Percentiles rank a stretch among this genome's conserved stretches.
These are phyloP conservation scores for Corythornis madagascariensis DNA, from an alignment of 2,113 vertebrate species.

Conservation along the genomic window DNA sequence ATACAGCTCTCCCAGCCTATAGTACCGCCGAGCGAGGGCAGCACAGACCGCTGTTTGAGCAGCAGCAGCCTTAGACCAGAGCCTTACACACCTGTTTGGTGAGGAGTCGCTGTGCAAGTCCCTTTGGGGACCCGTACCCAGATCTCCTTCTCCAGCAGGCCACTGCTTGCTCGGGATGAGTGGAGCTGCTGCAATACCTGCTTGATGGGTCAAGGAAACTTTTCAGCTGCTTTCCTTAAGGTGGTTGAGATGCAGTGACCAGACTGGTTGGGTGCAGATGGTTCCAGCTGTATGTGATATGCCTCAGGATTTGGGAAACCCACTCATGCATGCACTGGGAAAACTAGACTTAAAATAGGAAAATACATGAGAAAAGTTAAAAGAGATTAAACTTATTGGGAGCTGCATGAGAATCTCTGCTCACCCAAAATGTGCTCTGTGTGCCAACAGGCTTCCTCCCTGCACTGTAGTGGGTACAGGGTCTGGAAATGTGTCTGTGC, in stretches of 20 bases:
- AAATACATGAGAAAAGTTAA: neutral
- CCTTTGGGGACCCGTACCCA: accelerated
- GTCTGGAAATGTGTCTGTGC: neutral
- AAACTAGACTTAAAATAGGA: neutral
- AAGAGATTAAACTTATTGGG: neutral
- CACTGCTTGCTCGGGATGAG: neutral
- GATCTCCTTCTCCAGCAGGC: neutral
- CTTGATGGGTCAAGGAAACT: neutral
- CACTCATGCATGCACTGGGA: neutral
- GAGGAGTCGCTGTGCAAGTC: neutral
- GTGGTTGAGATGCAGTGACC: neutral
- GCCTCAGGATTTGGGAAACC: neutral
- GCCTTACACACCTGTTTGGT: neutral
- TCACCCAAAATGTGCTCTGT: neutral
- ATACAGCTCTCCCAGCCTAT: accelerated
- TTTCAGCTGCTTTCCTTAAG: accelerated
- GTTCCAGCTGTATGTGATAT: accelerated
- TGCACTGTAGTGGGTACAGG: accelerated
- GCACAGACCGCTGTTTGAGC: slow-evolving; percentile 20
- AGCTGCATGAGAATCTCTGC: neutral
- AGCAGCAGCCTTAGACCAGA: neutral
- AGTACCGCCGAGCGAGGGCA: slow-evolving; percentile 30
- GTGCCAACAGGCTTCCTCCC: accelerated
- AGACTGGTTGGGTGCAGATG: accelerated
- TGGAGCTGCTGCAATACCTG: neutral